Evolutionary conservation across 2,797 vertebrate genomes (phyloP).

Genomic region (Staurois parvus): DNA sequence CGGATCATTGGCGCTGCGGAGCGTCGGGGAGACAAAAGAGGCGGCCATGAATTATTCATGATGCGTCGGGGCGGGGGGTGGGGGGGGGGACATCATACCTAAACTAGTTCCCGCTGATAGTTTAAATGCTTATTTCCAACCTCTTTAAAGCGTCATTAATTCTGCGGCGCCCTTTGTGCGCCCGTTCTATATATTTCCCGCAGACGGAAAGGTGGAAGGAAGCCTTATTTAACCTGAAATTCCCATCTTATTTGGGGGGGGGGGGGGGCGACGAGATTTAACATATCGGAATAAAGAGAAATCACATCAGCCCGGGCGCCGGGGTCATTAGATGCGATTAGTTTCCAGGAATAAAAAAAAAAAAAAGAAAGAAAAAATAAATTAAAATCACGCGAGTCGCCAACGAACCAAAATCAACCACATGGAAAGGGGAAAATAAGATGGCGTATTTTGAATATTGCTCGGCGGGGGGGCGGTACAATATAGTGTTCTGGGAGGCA

Average conservation of each 20-base stretch:
- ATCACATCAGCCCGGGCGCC: background rate
- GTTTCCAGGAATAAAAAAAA: background rate
- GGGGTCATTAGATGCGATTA: slow-evolving; percentile 13
- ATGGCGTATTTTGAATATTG: slow-evolving; percentile 80
- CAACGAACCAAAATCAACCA: slow-evolving; percentile 75
- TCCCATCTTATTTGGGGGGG: slow-evolving; percentile 64
- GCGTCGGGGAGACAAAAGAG: background rate
- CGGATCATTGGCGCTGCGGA: background rate
- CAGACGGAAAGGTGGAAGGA: slow-evolving; percentile 68
- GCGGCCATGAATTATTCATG: slow-evolving; percentile 91
- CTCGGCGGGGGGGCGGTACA: slow-evolving; percentile 79
- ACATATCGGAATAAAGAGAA: slow-evolving; percentile 28
- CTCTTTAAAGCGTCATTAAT: slow-evolving; percentile 80
- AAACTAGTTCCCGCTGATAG: slow-evolving; percentile 75
- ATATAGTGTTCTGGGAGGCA: slow-evolving; percentile 75
- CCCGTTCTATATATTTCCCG: slow-evolving; percentile 52
- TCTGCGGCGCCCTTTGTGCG: slow-evolving; percentile 68
- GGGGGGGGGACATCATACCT: slow-evolving; percentile 64
- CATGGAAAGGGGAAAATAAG: slow-evolving; percentile 75
- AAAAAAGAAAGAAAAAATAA: background rate
- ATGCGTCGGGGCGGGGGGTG: slow-evolving; percentile 80
- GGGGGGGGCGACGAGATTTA: slow-evolving; percentile 73
- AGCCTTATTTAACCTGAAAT: slow-evolving; percentile 75
- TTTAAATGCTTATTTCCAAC: slow-evolving; percentile 69
- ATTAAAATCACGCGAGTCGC: slow-evolving; percentile 5